Conservation (phyloP, 2,113 vertebrate genomes). For the Atlantisia rogersi region DNA sequence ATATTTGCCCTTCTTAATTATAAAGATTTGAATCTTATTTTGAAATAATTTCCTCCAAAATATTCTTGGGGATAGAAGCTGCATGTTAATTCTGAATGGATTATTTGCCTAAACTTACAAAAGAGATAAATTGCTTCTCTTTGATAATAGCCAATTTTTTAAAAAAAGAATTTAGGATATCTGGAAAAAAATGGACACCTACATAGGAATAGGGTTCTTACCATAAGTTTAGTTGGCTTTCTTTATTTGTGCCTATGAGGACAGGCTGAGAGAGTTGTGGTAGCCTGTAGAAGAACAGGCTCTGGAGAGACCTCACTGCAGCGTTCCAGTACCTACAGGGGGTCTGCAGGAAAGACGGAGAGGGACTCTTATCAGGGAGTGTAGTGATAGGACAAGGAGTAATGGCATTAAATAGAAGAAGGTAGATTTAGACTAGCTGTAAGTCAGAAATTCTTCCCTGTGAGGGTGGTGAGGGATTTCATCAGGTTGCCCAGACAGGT, state of each 20-base stretch:
- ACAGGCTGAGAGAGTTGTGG: too few species aligned
- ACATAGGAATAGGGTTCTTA: conserved; percentile 28
- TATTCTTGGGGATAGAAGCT: conserved; percentile 73
- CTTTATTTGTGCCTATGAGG: neutral
- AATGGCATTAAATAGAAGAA: too few species aligned
- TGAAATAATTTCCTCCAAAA: conserved; percentile 78
- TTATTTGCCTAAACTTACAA: conserved; percentile 74
- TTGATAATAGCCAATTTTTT: conserved; percentile 63
- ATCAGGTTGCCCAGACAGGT: too few species aligned
- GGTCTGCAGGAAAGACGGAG: too few species aligned
- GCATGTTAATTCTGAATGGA: conserved; percentile 71
- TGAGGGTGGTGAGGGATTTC: too few species aligned
- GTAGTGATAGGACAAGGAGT: too few species aligned
- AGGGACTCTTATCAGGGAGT: too few species aligned
- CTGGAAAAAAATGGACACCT: conserved; percentile 45
- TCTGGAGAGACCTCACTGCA: too few species aligned
- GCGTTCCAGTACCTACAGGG: too few species aligned
- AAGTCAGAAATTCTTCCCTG: too few species aligned
- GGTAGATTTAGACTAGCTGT: too few species aligned
- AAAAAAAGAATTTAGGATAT: conserved; percentile 22
- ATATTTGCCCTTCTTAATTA: conserved; percentile 82
- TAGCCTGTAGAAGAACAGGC: too few species aligned
- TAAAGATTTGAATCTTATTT: conserved; percentile 83
- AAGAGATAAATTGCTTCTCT: conserved; percentile 73
- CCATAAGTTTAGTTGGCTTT: conserved; percentile 52